Evolutionary conservation across 2,797 vertebrate genomes (phyloP), one percentile per base, ranked within the genome.

Genomic region (Falco biarmicus): DNA sequence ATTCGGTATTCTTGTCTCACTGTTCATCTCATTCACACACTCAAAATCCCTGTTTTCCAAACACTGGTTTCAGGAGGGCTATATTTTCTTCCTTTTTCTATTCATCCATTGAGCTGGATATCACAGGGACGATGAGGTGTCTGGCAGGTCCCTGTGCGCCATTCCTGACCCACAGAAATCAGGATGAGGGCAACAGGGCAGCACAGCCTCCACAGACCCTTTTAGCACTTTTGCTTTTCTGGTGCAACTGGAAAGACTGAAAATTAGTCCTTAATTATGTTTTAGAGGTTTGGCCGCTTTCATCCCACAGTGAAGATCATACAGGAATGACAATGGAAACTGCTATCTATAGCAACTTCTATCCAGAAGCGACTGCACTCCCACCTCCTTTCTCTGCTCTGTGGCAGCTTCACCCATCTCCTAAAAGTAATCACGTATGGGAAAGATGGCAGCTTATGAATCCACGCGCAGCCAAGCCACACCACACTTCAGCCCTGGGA

Each of bases 1-100:
- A 77, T 57, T 96, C 91, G 10, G 89, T 95, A 97, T 97, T 97
- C 97, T 94, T 93, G 93, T 75, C 95, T 96, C 90, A 75, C 90
- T 95, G 82, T 37, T 91, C 19, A 2, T 84, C 93, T 96, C 84
- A 57, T 74, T 79, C 91, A 81, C 87, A 89, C 53, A 6, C 75
- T 71, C 78, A 6, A 64, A 88, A 63, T 41, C 76, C 91, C 66
- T 22, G 5, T 32, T 69, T 91, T 65, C 78, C 93, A 39, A 53
- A 76, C 74, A 3, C 43, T 71, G 61, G 7, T 66, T 90, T 77
- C 28, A 16, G 68, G 20, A 75, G 65, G 76, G 83, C 15, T 54
- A 3, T 0, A 15, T 32, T 54, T 43, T 90, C 84, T 56, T 51
- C 37, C 81, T 47, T 81, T 15, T 45, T 15, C 73, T 43, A 32